Evolutionary conservation across 1,140 invertebrate genomes (phyloP).

Genomic region (Ostrea edulis): DNA sequence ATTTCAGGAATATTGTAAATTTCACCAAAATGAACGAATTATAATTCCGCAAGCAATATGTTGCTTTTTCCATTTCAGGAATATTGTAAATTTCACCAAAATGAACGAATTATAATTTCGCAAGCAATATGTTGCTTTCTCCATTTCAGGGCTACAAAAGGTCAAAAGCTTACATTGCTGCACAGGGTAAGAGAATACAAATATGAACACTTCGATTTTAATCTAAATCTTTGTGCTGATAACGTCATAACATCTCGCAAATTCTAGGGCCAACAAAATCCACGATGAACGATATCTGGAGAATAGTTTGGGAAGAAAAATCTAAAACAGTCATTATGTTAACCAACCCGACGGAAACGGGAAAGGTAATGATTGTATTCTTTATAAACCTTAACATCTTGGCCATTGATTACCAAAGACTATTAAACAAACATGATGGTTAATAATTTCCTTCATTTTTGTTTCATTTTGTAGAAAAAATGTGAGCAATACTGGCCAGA

Average conservation of each 20-base stretch:
- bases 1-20: no score
- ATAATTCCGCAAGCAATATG: no score
- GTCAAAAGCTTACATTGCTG: conserved; percentile 73
- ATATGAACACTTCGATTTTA: not conserved
- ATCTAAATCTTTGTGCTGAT: not conserved
- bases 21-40: no score
- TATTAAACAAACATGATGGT: not conserved
- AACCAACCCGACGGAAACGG: conserved; percentile 83
- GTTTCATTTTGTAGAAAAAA: conserved; percentile 86
- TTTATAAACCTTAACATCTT: not conserved
- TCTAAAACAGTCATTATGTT: conserved; percentile 96
- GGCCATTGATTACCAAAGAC: not conserved
- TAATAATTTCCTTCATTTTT: not conserved
- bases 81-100: no score
- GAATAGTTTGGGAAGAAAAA: conserved; percentile 97
- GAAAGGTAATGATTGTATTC: conserved; percentile 77
- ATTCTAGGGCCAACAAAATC: conserved; percentile 70
- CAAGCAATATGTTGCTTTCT: conserved; percentile 17
- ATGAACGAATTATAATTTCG: no score
- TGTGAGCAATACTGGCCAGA: conserved; percentile 99
- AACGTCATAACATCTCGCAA: not conserved
- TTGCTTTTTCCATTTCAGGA: conserved; percentile 64
- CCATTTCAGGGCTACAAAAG: conserved; percentile 74
- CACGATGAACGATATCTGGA: conserved; percentile 91
- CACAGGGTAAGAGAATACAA: conserved; percentile 70